Percentiles rank a stretch among this genome's conserved stretches.
phyloP scores from a whole-genome alignment of 2,797 vertebrate species.

The Mustela erminea region DNA sequence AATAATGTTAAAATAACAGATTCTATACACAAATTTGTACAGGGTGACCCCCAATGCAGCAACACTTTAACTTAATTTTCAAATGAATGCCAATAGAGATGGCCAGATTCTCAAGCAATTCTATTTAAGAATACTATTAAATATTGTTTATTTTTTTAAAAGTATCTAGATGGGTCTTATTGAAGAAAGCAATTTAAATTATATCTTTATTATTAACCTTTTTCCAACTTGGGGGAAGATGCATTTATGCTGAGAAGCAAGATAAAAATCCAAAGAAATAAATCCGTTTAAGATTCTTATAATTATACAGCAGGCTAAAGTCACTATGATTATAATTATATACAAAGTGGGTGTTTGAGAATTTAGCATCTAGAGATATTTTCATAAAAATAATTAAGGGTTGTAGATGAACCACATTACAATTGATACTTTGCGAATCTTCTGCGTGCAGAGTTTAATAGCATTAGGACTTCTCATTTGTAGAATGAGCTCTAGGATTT shows the following conservation, averaged over 20 bases:
- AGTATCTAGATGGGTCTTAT: constrained; percentile 74
- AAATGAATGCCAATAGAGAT: constrained; percentile 69
- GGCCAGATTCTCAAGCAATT: constrained; percentile 83
- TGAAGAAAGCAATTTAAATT: constrained; percentile 79
- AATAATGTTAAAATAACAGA: constrained; percentile 58
- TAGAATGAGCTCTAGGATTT: constrained; percentile 64
- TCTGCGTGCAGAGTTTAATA: constrained; percentile 69
- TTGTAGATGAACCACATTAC: constrained; percentile 77
- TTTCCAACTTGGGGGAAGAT: constrained; percentile 77
- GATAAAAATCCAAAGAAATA: constrained; percentile 80
- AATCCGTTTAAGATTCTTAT: constrained; percentile 84
- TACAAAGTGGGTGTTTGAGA: constrained; percentile 83
- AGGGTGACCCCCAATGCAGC: constrained; percentile 59
- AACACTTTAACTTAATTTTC: constrained; percentile 73
- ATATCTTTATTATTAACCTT: constrained; percentile 84
- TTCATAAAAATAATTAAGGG: constrained; percentile 83
- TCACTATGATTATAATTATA: constrained; percentile 87
- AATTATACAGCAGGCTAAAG: constrained; percentile 84
- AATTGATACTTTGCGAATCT: constrained; percentile 66
- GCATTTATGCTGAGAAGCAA: constrained; percentile 77
- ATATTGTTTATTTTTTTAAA: constrained; percentile 70
- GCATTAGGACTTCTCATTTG: constrained; percentile 77
- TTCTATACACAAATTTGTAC: constrained; percentile 67
- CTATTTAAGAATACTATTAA: constrained; percentile 79
- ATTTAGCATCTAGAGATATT: constrained; percentile 84